phyloP scores from a whole-genome alignment of 2,113 vertebrate genomes.

The Archocentrus centrarchus region DNA sequence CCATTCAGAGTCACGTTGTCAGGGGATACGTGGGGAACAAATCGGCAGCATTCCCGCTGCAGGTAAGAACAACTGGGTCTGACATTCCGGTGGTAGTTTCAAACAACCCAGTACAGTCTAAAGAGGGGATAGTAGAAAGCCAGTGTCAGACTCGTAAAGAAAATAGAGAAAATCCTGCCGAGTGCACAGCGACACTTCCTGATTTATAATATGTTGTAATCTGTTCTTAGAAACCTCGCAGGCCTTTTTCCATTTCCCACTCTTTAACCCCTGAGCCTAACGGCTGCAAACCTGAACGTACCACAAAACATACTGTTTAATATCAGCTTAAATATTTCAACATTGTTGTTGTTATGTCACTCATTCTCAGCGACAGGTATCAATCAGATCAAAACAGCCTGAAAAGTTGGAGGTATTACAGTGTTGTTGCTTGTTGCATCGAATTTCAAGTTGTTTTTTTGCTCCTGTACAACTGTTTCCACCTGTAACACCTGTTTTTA shows the following conservation, averaged over 20 bases:
- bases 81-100: background rate
- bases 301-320: background rate
- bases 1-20: constrained; percentile 97
- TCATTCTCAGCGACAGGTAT: background rate
- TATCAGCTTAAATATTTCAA: background rate
- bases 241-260: background rate
- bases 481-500: too few relatives aligned
- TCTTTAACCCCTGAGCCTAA: background rate
- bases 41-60: constrained; percentile 92
- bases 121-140: background rate
- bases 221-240: background rate
- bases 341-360: background rate
- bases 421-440: too few relatives aligned
- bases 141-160: background rate
- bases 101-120: background rate
- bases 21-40: constrained; percentile 97
- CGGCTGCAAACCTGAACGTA: background rate
- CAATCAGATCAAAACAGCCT: too few relatives aligned
- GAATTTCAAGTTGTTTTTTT: too few relatives aligned
- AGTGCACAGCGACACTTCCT: background rate
- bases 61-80: constrained; percentile 76
- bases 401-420: too few relatives aligned
- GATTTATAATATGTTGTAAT: background rate
- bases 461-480: too few relatives aligned
- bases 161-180: background rate